Conservation (phyloP, 2,113 vertebrate genomes). For the Microtus oregoni region DNA sequence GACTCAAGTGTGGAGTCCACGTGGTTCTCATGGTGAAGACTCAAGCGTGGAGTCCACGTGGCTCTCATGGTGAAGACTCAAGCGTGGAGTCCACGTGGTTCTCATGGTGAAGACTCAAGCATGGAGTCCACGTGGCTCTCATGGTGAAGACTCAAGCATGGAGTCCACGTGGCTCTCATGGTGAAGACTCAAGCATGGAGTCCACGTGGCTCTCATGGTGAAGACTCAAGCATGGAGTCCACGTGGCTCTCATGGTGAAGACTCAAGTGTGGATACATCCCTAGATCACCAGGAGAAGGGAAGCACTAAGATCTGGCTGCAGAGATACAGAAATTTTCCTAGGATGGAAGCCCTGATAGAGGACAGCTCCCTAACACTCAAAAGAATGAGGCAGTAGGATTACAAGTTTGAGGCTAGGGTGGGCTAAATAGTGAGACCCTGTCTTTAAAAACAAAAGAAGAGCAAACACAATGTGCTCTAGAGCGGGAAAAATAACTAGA, state of each 20-base stretch:
- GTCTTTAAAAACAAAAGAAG: not conserved
- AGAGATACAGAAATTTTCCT: not conserved
- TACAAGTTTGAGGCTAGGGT: not conserved
- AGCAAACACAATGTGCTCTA: not conserved
- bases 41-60: no score
- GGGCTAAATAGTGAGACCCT: not conserved
- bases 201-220: no score
- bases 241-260: no score
- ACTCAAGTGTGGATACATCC: not conserved
- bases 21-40: no score
- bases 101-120: not conserved
- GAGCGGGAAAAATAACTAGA: not conserved
- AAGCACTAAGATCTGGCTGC: slow-evolving; percentile 32
- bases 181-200: not conserved
- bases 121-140: not conserved
- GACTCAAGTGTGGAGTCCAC: not conserved
- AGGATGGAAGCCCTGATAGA: not conserved
- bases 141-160: not conserved
- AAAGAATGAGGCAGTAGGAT: not conserved
- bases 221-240: no score
- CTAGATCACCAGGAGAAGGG: not conserved
- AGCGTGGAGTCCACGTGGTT: no score
- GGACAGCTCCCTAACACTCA: not conserved
- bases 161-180: no score
- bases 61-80: no score